These are phyloP conservation scores for Pocillopora damicornis DNA, from an alignment of 64 coral and sea anemone genomes.

Conservation along the genomic window DNA sequence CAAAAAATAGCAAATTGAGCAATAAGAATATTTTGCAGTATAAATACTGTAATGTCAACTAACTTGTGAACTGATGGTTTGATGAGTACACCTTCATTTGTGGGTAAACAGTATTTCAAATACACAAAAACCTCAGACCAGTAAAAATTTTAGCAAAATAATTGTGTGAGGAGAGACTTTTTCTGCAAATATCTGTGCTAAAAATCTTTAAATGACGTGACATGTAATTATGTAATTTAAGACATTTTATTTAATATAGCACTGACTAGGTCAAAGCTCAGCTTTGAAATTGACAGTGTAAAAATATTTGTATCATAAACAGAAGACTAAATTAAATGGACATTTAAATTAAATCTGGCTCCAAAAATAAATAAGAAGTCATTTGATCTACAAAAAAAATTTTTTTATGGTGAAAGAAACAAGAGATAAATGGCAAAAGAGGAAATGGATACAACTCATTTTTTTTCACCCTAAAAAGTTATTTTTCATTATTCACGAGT, in stretches of 20 bases:
- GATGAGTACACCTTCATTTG: background rate
- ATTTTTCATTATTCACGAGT: no score
- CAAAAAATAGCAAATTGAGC: no score
- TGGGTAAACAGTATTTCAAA: background rate
- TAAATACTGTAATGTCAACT: background rate
- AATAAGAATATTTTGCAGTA: no score
- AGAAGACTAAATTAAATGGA: background rate
- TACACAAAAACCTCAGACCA: background rate
- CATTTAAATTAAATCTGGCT: background rate
- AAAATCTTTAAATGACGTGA: background rate
- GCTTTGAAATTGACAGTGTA: background rate
- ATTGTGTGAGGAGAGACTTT: background rate
- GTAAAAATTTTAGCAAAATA: slow-evolving; percentile 3
- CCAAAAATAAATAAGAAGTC: no score
- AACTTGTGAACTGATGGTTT: background rate
- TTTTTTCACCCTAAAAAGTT: no score
- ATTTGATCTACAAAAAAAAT: no score
- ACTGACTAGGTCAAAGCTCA: background rate
- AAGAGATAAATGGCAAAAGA: no score
- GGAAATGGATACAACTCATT: no score
- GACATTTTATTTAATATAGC: background rate
- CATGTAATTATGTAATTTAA: background rate
- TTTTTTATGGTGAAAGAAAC: no score
- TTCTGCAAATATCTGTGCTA: background rate
- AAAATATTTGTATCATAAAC: background rate